These are phyloP conservation scores for Nemapogon koenigi DNA, from an alignment of 2,888 invertebrate genomes.

Conservation along the genomic window DNA sequence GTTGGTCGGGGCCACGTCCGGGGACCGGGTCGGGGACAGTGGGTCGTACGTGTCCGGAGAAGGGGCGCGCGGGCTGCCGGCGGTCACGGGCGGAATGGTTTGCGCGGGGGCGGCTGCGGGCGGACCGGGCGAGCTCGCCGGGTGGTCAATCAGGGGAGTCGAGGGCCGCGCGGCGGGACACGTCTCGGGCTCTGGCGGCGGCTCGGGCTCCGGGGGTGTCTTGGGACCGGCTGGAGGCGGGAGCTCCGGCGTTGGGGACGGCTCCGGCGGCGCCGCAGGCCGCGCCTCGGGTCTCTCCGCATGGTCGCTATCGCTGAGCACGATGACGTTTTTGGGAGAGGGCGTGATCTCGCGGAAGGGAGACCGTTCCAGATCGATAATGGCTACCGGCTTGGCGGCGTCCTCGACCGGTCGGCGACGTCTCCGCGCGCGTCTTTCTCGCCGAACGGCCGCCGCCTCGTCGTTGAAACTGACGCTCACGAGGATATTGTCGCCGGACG, in stretches of 20 bases:
- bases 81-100: constrained; percentile 17
- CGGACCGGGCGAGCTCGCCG: constrained; percentile 72
- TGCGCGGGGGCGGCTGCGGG: constrained; percentile 23
- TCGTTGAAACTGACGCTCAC: constrained; percentile 85
- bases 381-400: constrained; percentile 74
- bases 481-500: constrained; percentile 91
- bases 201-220: constrained; percentile 18
- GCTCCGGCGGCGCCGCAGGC: constrained; percentile 31
- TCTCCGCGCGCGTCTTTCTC: constrained; percentile 17
- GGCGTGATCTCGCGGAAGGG: constrained; percentile 85
- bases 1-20: constrained; percentile 19
- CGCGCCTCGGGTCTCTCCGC: constrained; percentile 14
- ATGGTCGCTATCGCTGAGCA: constrained; percentile 64
- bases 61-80: constrained; percentile 20
- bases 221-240: constrained; percentile 17
- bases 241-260: constrained; percentile 16
- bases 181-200: constrained; percentile 26
- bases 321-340: constrained; percentile 81
- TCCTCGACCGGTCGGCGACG: constrained; percentile 18
- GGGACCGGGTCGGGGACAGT: constrained; percentile 87
- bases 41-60: constrained; percentile 89
- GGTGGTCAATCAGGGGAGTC: constrained; percentile 74
- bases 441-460: background rate
- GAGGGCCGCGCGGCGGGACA: constrained; percentile 66
- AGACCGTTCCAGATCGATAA: constrained; percentile 84